Percentiles rank a stretch among this genome's conserved stretches.
These are phyloP conservation scores for Bettongia penicillata DNA, from an alignment of 2,113 vertebrate species.

Conservation along the genomic window DNA sequence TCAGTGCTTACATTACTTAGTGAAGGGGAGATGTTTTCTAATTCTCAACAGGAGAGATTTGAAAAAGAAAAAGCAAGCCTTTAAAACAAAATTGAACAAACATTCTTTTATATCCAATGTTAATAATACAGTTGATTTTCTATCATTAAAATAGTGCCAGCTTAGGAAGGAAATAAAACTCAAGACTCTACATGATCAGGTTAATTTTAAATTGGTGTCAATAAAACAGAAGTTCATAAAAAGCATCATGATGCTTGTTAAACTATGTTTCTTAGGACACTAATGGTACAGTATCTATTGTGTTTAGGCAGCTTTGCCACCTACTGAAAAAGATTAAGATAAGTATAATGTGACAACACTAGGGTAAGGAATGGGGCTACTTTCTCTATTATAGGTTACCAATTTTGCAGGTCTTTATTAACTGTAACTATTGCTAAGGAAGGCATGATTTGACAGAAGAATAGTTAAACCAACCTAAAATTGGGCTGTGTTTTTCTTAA, in stretches of 20 bases:
- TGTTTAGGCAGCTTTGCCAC: neutral
- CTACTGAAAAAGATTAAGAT: neutral
- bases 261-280: neutral
- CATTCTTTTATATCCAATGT: neutral
- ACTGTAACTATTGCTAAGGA: neutral
- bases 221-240: neutral
- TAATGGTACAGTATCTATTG: neutral
- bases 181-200: neutral
- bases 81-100: fast-evolving
- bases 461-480: neutral
- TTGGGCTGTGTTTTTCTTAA: too few relatives aligned
- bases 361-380: neutral
- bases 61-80: neutral
- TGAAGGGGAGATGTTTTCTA: fast-evolving
- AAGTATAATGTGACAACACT: neutral
- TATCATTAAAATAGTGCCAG: neutral
- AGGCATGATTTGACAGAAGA: neutral
- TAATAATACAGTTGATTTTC: neutral
- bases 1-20: fast-evolving
- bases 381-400: neutral
- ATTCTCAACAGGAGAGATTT: too few relatives aligned
- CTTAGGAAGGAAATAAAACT: neutral
- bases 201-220: neutral
- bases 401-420: neutral
- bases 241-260: neutral